A percentile compares a stretch with the other conserved stretches of the same genome.
Evolutionary conservation across 2,888 invertebrate species (phyloP).

Genomic region (Globia sparganii): DNA sequence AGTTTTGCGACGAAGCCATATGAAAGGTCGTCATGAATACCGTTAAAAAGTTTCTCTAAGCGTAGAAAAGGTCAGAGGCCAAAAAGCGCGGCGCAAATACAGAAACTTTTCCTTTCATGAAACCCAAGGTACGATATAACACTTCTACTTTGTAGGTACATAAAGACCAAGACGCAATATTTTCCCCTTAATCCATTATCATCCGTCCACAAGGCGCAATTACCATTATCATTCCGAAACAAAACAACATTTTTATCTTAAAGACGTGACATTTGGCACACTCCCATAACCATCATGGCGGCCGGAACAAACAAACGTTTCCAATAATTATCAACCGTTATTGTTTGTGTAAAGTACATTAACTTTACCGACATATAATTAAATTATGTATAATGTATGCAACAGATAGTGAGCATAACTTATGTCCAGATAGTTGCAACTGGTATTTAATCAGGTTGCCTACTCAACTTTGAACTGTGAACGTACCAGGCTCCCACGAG

Average conservation of each 20-base stretch:
- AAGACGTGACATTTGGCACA: constrained; percentile 35
- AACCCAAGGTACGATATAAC: neutral
- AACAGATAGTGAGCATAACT: constrained; percentile 55
- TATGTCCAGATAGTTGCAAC: constrained; percentile 48
- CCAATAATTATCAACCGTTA: constrained; percentile 44
- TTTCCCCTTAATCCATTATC: constrained; percentile 1
- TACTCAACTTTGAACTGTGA: constrained; percentile 67
- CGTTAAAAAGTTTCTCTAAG: neutral
- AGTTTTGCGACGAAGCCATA: constrained; percentile 20
- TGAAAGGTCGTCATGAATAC: constrained; percentile 1
- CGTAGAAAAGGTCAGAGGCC: constrained; percentile 35
- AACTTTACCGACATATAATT: constrained; percentile 46
- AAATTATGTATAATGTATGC: constrained; percentile 24
- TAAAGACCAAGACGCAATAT: neutral
- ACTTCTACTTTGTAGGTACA: neutral
- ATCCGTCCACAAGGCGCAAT: neutral
- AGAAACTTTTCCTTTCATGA: constrained; percentile 15
- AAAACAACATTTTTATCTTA: constrained; percentile 18
- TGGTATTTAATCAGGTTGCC: constrained; percentile 64
- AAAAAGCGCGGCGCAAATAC: constrained; percentile 11
- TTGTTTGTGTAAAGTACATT: constrained; percentile 57
- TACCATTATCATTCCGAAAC: constrained; percentile 7
- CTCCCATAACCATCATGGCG: constrained; percentile 28
- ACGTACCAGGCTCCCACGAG: constrained; percentile 49
- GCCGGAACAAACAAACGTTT: constrained; percentile 44